Evolutionary conservation across 2,888 invertebrate genomes (phyloP), one percentile per base, ranked within the genome.

Genomic region (Lasioglossum oenotherae): DNA sequence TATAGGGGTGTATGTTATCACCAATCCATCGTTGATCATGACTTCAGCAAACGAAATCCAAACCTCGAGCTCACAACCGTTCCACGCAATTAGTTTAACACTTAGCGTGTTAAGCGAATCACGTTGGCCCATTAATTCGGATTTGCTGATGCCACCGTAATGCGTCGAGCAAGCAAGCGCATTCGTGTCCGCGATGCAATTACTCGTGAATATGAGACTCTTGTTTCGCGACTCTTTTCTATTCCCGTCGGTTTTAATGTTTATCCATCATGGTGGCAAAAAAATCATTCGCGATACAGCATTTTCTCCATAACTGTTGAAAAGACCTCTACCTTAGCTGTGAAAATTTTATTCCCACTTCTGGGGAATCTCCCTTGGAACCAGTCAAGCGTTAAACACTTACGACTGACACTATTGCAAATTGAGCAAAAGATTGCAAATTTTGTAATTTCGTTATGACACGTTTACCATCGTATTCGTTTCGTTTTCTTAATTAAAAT

Each of bases 71-170:
- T 67, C 60, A 67, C 76, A 76, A 69, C 74, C 76, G 82, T 89
- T 88, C 82, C 88, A 69, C 64, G 81, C 85, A 86, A 88, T 90
- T 86, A 88, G 87, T 86, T 88, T 82, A 86, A 86, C 85, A 82
- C 87, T 88, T 90, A 76, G 82, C 79, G 82, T 77, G 81, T 69
- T 82, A 84, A 89, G 76, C 83, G 88, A 90, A 88, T 87, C 87
- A 75, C 80, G 87, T 44, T 57, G 85, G 53, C 35, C 41, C 82
- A 80, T 90, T 88, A 89, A 90, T 90, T 88, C 86, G 88, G 78
- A 89, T 78, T 84, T 72, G 80, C 80, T 74, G 78, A 78, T 78
- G 76, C 78, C 86, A 82, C 82, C 83, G 60, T 23, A 35, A 14
- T 23, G 81, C 67, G 69, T 73, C 77, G 71, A 74, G 46, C 53